These are phyloP conservation scores for Actenoides lindsayi DNA, from an alignment of 2,113 vertebrate species.

Conservation along the genomic window DNA sequence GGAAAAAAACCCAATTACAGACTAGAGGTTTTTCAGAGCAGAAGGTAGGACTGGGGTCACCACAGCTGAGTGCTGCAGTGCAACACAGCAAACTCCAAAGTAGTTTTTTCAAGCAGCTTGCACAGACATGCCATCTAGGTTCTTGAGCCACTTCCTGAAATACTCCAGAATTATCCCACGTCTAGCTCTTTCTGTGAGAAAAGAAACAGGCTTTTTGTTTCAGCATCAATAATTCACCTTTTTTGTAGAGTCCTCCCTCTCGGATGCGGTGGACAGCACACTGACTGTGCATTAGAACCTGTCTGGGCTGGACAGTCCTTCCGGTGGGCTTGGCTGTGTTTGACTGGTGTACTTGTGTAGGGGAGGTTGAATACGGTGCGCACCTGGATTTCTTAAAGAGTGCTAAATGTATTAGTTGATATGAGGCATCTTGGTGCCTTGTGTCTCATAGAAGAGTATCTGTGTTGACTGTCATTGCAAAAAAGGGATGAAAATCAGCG, in stretches of 20 bases:
- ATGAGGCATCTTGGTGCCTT: not conserved
- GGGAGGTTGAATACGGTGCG: not conserved
- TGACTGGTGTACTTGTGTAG: accelerated
- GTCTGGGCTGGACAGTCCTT: accelerated
- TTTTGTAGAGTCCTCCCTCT: not conserved
- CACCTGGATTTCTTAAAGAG: not conserved
- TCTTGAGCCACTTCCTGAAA: not conserved
- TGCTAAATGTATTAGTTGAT: accelerated
- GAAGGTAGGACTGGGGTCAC: not conserved
- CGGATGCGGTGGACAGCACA: accelerated
- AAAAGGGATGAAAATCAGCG: not conserved
- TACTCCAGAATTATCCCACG: not conserved
- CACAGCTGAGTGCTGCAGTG: not conserved
- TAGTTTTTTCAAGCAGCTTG: not conserved
- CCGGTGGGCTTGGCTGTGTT: accelerated
- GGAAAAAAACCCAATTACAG: not conserved
- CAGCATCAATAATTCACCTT: not conserved
- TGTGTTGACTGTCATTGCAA: not conserved
- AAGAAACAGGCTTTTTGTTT: not conserved
- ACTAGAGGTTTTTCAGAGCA: not conserved
- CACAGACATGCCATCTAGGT: accelerated
- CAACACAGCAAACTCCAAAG: not conserved
- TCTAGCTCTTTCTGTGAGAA: not conserved
- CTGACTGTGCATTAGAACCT: not conserved
- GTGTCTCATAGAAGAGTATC: not conserved